These are phyloP conservation scores for Leptonema lineaticorne DNA, from an alignment of 1,140 invertebrate species.

Conservation along the genomic window DNA sequence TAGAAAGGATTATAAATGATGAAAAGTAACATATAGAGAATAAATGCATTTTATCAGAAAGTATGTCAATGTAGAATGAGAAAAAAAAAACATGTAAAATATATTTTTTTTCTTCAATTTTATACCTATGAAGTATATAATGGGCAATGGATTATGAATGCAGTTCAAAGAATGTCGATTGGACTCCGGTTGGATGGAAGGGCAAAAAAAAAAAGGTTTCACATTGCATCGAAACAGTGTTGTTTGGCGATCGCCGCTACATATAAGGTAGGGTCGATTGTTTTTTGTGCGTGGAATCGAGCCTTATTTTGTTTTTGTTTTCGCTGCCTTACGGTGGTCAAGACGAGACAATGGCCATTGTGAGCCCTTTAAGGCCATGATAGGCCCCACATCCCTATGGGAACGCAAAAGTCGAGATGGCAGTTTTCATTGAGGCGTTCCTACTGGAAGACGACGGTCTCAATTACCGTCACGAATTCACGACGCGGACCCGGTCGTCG, in stretches of 20 bases:
- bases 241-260: neutral
- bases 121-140: no score
- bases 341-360: constrained; percentile 22
- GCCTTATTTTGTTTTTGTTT: neutral
- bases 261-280: constrained; percentile 15
- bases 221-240: neutral
- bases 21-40: no score
- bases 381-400: neutral
- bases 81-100: no score
- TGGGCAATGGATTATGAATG: no score
- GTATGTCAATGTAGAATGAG: no score
- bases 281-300: constrained; percentile 21
- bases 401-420: neutral
- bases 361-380: constrained; percentile 23
- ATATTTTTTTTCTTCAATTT: no score
- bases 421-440: constrained; percentile 6
- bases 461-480: neutral
- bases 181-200: neutral
- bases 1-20: no score
- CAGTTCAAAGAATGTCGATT: constrained; percentile 8
- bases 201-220: constrained; percentile 14
- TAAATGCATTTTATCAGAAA: no score
- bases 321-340: neutral
- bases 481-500: neutral
- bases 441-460: neutral